Evolutionary conservation across 2,888 invertebrate species (phyloP), one percentile per base, ranked within the genome.

Genomic region (Pyrochroa serraticornis): DNA sequence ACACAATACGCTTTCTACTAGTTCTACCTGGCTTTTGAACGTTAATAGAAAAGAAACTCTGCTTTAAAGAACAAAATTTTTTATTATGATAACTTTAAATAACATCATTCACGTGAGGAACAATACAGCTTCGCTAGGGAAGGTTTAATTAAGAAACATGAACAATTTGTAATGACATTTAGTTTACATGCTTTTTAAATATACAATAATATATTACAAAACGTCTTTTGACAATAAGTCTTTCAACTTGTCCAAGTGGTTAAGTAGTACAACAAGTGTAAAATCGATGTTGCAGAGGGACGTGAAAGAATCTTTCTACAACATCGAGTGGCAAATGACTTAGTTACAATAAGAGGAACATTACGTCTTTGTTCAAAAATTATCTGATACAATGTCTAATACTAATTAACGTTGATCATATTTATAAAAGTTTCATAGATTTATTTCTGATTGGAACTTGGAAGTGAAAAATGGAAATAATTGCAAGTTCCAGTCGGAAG

Each of bases 321-420:
- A 68, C 58, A 69, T 63, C 60, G 64, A 69, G 55, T 46, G 58
- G 54, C 64, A 72, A 75, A 77, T 79, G 79, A 79, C 79, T 78
- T 79, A 78, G 78, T 78, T 75, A 75, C 67, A 75, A 72, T 72
- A 75, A 75, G 74, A 79, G 79, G 79, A 79, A 79, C 79, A 79
- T 79, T 71, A 73, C 72, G 75, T 77, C 74, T 75, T 76, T 75
- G 74, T 75, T 75, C 74, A 73, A 76, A 75, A 72, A 66, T 69
- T 66, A 64, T 60, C 60, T 47, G 55, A 56, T 66, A 68, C 66
- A 62, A 58, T 48, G 49, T 68, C 70, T 71, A 71, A 70, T 66
- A 60, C 71, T 73, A 73, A 70, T 63, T 70, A 59, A 64, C 55
- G 55, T 59, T 56, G 47, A 58, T 58, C 51, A 56, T 60, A 55